Evolutionary conservation across 2,797 vertebrate genomes (phyloP), one percentile per base, ranked within the genome.

Genomic region (Aeoliscus strigatus): DNA sequence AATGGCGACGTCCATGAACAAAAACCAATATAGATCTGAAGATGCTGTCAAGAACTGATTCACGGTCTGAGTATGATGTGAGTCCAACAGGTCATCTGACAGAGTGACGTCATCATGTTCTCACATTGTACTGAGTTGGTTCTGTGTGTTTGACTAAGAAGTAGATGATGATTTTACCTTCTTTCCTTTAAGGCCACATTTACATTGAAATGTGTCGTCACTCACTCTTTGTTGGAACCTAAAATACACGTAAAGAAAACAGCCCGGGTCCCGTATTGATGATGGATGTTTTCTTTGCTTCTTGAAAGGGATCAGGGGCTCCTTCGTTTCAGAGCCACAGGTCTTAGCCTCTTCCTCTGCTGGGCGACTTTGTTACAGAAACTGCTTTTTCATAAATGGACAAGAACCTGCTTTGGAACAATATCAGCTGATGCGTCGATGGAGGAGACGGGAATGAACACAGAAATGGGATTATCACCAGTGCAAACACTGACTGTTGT

Each of bases 201-300:
- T 60, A 55, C 68, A 36, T 63, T 71, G 41, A 80, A 31, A 37
- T 31, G 7, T 23, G 51, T 81, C 59, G n/a, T n/a, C n/a, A n/a
- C n/a, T n/a, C n/a, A n/a, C 14, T 58, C 39, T 28, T 64, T 31
- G 27, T 29, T 14, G 24, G 6, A 25, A 21, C 51, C 34, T 47
- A 44, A 71, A 54, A 59, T 69, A 53, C 49, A 9, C 33, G 46
- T 44, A 45, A 73, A 54, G 27, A 54, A 75, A 77, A 79, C 53
- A 78, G 62, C 50, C 53, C 55, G 62, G 40, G 28, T 44, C 39
- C 37, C 39, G 2, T 63, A 37, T 59, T 75, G 17, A 34, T 29
- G 34, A 17, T 72, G 56, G 34, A 17, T 72, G 56, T 70, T 80
- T 79, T 81, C 62, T 63, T 70, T 71, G 43, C 61, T 64, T 73